Evolutionary conservation across 2,113 vertebrate species (phyloP).

Genomic region (Hoplias malabaricus): DNA sequence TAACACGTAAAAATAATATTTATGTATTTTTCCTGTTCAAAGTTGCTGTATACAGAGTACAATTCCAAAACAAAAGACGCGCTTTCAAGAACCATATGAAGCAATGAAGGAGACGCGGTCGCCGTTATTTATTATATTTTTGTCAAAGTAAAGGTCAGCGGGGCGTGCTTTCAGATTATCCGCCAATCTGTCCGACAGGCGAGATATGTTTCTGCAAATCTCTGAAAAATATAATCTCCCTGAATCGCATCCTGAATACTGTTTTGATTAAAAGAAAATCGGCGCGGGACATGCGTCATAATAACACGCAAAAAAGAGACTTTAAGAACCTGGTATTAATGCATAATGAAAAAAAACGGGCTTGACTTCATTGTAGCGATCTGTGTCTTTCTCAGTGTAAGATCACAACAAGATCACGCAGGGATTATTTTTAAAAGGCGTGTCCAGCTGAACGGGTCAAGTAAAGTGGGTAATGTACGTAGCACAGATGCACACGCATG

Average conservation of each 20-base stretch:
- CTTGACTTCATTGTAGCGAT: conserved; percentile 37
- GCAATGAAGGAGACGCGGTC: conserved; percentile 54
- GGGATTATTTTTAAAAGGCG: neutral
- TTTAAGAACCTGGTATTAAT: conserved; percentile 56
- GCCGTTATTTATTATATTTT: conserved; percentile 50
- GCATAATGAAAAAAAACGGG: conserved; percentile 56
- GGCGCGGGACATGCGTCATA: conserved; percentile 62
- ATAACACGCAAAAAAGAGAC: conserved; percentile 63
- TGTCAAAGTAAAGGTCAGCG: conserved; percentile 73
- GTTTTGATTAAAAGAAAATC: conserved; percentile 83
- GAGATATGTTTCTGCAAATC: conserved; percentile 77
- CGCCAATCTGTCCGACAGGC: conserved; percentile 72
- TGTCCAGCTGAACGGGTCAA: conserved; percentile 2
- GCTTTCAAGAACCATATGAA: neutral
- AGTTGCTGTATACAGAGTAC: neutral
- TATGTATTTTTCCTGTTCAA: too few relatives aligned
- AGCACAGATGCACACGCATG: conserved; percentile 11
- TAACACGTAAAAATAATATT: too few relatives aligned
- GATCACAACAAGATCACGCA: conserved; percentile 15
- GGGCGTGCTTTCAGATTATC: conserved; percentile 73
- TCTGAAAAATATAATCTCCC: conserved; percentile 80
- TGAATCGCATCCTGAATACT: conserved; percentile 83
- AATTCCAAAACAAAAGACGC: neutral
- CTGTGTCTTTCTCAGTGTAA: conserved; percentile 33
- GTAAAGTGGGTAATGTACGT: neutral